Percentiles rank a stretch among this genome's conserved stretches.
Conservation (phyloP, 1,140 invertebrate species). For the Ladona fulva region DNA sequence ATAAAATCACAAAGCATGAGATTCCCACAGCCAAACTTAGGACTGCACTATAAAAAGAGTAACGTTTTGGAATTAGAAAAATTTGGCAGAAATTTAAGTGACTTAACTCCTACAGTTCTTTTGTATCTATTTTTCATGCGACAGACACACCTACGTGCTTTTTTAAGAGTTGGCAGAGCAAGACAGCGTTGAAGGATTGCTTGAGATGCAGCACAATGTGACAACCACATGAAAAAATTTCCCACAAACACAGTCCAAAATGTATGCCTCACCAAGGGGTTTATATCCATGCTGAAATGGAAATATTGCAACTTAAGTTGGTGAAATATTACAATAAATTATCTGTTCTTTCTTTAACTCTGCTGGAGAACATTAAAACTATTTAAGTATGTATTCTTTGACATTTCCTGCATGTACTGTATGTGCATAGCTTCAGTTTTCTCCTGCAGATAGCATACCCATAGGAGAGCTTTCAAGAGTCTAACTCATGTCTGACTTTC, state of each 20-base stretch:
- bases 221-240: constrained; percentile 45
- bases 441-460: too few relatives aligned
- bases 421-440: too few relatives aligned
- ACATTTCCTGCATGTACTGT: too few relatives aligned
- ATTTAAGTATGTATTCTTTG: too few relatives aligned
- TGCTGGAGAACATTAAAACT: too few relatives aligned
- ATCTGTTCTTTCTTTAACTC: too few relatives aligned
- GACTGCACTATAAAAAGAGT: neutral
- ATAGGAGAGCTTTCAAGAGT: too few relatives aligned
- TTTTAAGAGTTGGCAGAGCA: constrained; percentile 40
- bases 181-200: constrained; percentile 50
- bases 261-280: constrained; percentile 44
- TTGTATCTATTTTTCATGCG: too few relatives aligned
- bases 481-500: too few relatives aligned
- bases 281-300: constrained; percentile 40
- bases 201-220: constrained; percentile 48
- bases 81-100: neutral
- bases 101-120: neutral
- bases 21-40: neutral
- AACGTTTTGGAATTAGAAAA: neutral
- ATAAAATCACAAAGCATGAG: constrained; percentile 10
- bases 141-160: constrained; percentile 39
- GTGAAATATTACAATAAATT: too few relatives aligned
- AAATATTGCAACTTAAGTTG: neutral
- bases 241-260: constrained; percentile 50